phyloP scores from a whole-genome alignment of 2,888 invertebrate species.

The Xiphydria camelus region DNA sequence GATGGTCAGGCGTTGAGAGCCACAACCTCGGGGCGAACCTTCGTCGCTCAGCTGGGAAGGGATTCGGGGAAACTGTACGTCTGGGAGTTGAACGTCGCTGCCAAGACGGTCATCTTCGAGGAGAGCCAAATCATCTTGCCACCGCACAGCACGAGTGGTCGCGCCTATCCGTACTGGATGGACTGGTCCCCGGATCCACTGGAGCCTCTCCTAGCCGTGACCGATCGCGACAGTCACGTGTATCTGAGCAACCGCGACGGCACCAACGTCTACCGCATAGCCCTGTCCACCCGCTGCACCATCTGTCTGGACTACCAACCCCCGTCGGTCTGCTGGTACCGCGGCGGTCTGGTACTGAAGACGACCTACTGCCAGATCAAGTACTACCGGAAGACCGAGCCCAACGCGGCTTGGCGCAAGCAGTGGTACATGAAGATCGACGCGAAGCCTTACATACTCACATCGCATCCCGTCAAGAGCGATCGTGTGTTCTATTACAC shows the following conservation, averaged over 20 bases:
- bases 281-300: conserved; percentile 36
- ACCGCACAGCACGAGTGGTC: conserved; percentile 28
- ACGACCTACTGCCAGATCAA: conserved; percentile 49
- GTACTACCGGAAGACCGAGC: conserved; percentile 31
- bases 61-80: conserved; percentile 36
- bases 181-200: conserved; percentile 38
- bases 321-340: conserved; percentile 42
- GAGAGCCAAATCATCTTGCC: conserved; percentile 38
- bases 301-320: conserved; percentile 35
- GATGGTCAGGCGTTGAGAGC: conserved; percentile 36
- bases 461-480: conserved; percentile 30
- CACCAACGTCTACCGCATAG: conserved; percentile 31
- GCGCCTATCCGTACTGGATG: too few species aligned
- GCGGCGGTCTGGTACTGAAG: conserved; percentile 40
- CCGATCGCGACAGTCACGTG: conserved; percentile 39
- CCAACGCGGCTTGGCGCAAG: conserved; percentile 31
- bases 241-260: conserved; percentile 41
- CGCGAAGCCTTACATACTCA: conserved; percentile 33
- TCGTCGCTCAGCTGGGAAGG: conserved; percentile 41
- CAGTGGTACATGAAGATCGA: conserved; percentile 36
- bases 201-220: conserved; percentile 38
- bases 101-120: conserved; percentile 24
- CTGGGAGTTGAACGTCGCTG: conserved; percentile 38
- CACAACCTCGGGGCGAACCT: conserved; percentile 23
- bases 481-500: conserved; percentile 42